Percentiles rank a stretch among this genome's conserved stretches.
Conservation (phyloP, 2,113 vertebrate genomes). For the Struthio camelus region DNA sequence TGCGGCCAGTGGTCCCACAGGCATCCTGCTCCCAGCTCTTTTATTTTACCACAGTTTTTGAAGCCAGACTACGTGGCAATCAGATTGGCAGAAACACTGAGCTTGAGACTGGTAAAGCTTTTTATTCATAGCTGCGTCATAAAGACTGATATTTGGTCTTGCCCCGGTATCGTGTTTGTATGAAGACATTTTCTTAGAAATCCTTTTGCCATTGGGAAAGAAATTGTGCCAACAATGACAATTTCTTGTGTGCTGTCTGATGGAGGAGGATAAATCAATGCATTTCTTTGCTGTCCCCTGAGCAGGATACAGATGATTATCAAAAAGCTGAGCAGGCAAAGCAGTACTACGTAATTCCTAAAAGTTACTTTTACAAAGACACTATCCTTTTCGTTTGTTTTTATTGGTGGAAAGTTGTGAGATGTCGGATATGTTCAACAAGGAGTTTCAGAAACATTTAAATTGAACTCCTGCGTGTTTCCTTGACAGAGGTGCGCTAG, state of each 20-base stretch:
- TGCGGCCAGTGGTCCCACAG: conserved; percentile 19
- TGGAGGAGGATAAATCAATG: not conserved
- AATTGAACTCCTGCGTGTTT: not conserved
- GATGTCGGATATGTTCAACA: not conserved
- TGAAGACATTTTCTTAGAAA: not conserved
- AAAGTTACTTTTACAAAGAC: not conserved
- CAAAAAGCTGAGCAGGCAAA: not conserved
- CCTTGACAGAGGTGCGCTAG: not conserved
- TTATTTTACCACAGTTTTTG: conserved; percentile 23
- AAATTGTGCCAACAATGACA: not conserved
- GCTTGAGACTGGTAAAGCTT: not conserved
- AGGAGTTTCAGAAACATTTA: not conserved
- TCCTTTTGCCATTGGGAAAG: not conserved
- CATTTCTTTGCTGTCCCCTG: not conserved
- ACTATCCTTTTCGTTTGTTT: not conserved
- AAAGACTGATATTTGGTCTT: not conserved
- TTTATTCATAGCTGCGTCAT: accelerated
- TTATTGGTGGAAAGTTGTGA: not conserved
- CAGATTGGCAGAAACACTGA: conserved; percentile 29
- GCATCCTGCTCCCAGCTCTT: not conserved
- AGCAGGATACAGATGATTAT: not conserved
- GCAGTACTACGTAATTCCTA: not conserved
- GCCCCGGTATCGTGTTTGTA: not conserved
- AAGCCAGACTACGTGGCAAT: not conserved
- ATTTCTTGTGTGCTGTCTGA: not conserved